Base-by-base conservation (phyloP, 1,140 invertebrate species). In the Leucophenga varia region DNA sequence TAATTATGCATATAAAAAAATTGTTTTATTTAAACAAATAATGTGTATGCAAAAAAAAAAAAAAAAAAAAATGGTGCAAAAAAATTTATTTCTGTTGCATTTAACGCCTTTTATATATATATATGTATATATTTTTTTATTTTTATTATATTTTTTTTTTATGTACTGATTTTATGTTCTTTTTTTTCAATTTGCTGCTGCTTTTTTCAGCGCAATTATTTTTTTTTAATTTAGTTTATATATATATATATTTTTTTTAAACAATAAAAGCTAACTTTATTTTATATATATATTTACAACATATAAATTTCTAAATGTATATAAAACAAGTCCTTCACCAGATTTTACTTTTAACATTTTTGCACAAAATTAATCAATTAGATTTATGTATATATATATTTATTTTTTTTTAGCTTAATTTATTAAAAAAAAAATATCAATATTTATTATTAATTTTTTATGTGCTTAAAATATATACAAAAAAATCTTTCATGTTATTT, bases 261-360 rank as follows among this genome's bases (percentile, higher is more conserved):
- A n/a, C n/a, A n/a, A n/a, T n/a, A n/a, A n/a, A 65, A 59, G 61
- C 53, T 55, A 54, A 45, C 42, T 14, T 56, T 44, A 41, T 4
- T 34, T 34, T 4, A 34, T 4, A 34, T 8, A 46, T 49, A 61
- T 65, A 65, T 65, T 45, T 65, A 65, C 61, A 65, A 65, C 58
- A 67, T 65, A 61, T 67, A 65, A 57, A 51, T 67, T 54, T 52
- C 61, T 67, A 65, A 59, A 59, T 67, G 22, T 25, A 25, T 25
- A 25, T 25, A 34, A 47, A 39, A 47, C 25, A 39, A 47, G 32
- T 25, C 37, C 44, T 31, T 47, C 37, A 47, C 44, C 36, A 3
- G 28, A 32, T 38, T 31, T 48, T 28, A 37, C 17, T 50, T 60
- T 16, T 28, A 28, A 25, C 31, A 31, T 38, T 41, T 35, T 41